These are phyloP conservation scores for Danio choprae DNA, from an alignment of 2,797 vertebrate genomes.

Conservation along the genomic window DNA sequence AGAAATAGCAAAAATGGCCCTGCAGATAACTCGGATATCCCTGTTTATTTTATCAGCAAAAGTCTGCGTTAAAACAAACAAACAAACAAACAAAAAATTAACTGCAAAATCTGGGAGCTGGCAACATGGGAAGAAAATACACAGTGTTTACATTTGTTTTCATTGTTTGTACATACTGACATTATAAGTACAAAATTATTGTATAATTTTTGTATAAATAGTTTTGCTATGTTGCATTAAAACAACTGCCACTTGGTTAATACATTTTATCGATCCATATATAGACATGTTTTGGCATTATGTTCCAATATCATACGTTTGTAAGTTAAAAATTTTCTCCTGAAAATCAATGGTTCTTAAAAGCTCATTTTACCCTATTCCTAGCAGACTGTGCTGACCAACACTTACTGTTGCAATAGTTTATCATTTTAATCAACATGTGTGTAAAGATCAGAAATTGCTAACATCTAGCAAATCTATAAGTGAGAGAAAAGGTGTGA, in stretches of 20 bases:
- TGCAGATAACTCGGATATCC: too few species aligned
- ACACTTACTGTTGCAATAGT: slow-evolving; percentile 75
- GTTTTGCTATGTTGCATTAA: too few species aligned
- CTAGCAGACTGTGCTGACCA: slow-evolving; percentile 64
- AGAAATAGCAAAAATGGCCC: too few species aligned
- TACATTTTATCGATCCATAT: not conserved
- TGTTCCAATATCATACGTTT: not conserved
- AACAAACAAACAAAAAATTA: too few species aligned
- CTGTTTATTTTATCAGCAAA: too few species aligned
- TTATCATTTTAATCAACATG: slow-evolving; percentile 87
- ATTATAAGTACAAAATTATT: too few species aligned
- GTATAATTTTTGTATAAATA: too few species aligned
- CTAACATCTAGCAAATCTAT: slow-evolving; percentile 73
- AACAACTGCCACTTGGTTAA: not conserved
- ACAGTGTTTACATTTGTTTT: too few species aligned
- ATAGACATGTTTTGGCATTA: not conserved
- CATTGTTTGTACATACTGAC: too few species aligned
- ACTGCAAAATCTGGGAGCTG: too few species aligned
- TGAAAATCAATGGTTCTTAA: slow-evolving; percentile 27
- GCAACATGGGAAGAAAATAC: too few species aligned
- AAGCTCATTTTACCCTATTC: slow-evolving; percentile 17
- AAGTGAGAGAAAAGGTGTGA: slow-evolving; percentile 55
- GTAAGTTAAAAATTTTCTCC: slow-evolving; percentile 40
- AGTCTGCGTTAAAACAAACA: too few species aligned
- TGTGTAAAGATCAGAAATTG: slow-evolving; percentile 78